These are phyloP conservation scores for Hylyphantes graminicola DNA, from an alignment of 1,140 invertebrate genomes.

Conservation along the genomic window DNA sequence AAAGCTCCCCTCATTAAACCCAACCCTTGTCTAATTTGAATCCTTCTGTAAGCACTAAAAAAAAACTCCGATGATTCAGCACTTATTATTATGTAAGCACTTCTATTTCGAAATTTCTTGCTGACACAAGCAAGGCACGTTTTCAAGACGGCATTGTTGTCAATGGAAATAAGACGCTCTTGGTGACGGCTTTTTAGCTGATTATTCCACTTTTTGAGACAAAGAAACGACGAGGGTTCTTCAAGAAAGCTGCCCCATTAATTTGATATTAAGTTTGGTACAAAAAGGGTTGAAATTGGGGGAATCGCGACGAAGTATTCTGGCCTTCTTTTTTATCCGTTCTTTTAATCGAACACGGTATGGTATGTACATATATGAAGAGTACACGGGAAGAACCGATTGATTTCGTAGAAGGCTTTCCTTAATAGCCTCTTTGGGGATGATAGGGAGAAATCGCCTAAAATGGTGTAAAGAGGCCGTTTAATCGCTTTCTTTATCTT, in stretches of 20 bases:
- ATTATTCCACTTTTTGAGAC: constrained; percentile 23
- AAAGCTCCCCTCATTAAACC: constrained; percentile 13
- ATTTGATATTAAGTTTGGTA: background rate
- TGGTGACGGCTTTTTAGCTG: constrained; percentile 11
- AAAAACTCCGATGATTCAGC: constrained; percentile 31
- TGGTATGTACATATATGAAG: no score
- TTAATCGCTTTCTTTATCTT: no score
- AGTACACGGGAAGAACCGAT: no score
- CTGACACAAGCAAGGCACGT: constrained; percentile 48
- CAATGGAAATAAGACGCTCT: constrained; percentile 27
- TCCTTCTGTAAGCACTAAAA: background rate
- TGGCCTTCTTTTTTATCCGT: background rate
- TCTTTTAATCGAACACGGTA: no score
- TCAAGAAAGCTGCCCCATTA: constrained; percentile 5
- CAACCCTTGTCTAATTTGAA: background rate
- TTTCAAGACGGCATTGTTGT: constrained; percentile 38
- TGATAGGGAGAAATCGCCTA: no score
- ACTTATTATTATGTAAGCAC: constrained; percentile 20
- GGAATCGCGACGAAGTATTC: background rate
- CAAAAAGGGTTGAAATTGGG: no score
- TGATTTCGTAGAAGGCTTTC: no score
- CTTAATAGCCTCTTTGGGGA: no score
- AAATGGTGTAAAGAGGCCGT: no score
- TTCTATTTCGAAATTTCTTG: constrained; percentile 41
- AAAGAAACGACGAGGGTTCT: constrained; percentile 5